Conservation (phyloP, 2,797 vertebrate species). For the Chrysocyon brachyurus region DNA sequence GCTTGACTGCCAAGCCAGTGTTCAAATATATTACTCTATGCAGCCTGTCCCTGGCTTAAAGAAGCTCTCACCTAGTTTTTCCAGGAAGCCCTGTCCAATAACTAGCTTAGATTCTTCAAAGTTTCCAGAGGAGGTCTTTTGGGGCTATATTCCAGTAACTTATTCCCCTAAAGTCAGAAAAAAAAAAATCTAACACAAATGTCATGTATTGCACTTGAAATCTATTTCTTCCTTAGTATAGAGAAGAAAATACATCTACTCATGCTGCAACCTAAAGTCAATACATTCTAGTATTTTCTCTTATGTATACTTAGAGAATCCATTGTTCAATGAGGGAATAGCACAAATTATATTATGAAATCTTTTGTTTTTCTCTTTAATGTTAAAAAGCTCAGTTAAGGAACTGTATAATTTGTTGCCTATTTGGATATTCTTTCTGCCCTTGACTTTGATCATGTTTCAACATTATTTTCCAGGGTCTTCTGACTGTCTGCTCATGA, state of each 20-base stretch:
- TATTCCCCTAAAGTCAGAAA: not conserved
- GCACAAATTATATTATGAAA: not conserved
- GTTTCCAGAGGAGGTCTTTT: slow-evolving; percentile 61
- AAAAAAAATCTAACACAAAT: slow-evolving; percentile 27
- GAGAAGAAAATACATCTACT: slow-evolving; percentile 24
- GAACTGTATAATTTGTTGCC: not conserved
- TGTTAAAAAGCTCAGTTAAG: slow-evolving; percentile 42
- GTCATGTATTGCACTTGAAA: slow-evolving; percentile 5
- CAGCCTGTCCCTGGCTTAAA: not conserved
- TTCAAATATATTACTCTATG: slow-evolving; percentile 1
- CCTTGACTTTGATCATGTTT: slow-evolving; percentile 52
- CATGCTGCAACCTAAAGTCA: slow-evolving; percentile 14
- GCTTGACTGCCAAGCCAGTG: not conserved
- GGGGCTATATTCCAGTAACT: not conserved
- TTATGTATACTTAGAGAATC: slow-evolving; percentile 12
- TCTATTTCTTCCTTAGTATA: slow-evolving; percentile 17
- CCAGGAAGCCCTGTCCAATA: slow-evolving; percentile 45
- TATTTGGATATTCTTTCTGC: not conserved
- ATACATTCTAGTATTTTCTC: slow-evolving; percentile 15
- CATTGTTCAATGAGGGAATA: not conserved
- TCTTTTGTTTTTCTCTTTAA: slow-evolving; percentile 51
- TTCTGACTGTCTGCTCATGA: not conserved
- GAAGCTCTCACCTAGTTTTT: slow-evolving; percentile 46
- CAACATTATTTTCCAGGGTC: not conserved
- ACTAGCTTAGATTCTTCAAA: slow-evolving; percentile 46